These are phyloP conservation scores for Burhinus oedicnemus DNA, from an alignment of 2,113 vertebrate genomes.

Conservation along the genomic window DNA sequence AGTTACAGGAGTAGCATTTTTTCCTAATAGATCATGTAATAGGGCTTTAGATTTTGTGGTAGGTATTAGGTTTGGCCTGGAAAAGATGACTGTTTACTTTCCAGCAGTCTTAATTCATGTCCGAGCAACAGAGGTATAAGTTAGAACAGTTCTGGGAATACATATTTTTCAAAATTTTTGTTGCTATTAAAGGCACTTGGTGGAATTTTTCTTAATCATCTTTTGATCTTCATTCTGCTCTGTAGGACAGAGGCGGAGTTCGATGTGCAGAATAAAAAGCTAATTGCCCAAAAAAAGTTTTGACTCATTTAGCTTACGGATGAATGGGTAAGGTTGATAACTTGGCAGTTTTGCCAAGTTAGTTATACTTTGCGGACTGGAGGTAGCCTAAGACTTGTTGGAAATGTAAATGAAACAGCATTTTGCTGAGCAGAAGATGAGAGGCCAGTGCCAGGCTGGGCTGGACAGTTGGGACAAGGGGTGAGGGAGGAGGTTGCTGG, in stretches of 20 bases:
- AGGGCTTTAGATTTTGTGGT: not conserved
- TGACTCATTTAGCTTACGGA: not conserved
- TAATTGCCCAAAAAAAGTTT: not conserved
- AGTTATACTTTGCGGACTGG: not conserved
- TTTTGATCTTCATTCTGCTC: slow-evolving; percentile 20
- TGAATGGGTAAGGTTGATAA: not conserved
- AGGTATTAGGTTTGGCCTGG: not conserved
- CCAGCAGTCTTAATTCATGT: not conserved
- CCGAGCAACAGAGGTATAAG: not conserved
- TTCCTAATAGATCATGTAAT: not conserved
- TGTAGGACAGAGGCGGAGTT: not conserved
- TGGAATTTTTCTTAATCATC: not conserved
- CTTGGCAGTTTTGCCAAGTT: not conserved
- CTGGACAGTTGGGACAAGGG: not conserved
- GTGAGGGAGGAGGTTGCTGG: not conserved
- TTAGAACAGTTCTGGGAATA: not conserved
- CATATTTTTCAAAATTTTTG: not conserved
- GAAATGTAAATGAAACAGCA: not conserved
- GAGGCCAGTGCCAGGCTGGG: not conserved
- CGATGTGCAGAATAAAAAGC: not conserved
- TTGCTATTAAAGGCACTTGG: not conserved
- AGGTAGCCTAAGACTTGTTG: not conserved
- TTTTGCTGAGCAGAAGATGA: not conserved
- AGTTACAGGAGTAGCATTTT: not conserved
- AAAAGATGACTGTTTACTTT: not conserved